Base-by-base conservation (phyloP, 2,888 invertebrate genomes). In the Drosophila lutescens region DNA sequence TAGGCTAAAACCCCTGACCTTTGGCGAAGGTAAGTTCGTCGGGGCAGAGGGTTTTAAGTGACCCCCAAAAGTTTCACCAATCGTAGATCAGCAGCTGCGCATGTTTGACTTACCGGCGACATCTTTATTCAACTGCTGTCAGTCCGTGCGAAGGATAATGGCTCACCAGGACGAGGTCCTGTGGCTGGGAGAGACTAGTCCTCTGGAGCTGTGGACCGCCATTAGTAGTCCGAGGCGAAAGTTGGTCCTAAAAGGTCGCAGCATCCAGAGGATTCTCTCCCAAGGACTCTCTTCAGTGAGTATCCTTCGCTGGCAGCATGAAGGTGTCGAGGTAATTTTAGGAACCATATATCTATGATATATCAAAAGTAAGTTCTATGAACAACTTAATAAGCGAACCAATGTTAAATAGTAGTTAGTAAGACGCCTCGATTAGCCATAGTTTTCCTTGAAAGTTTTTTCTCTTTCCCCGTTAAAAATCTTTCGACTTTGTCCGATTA, bases 341-440 rank as follows among this genome's bases (percentile, higher is more conserved):
- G 94, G 95, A 96, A 96, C 96, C 96, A 97, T 97, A 97, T 97
- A 97, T 97, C 97, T 96, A 97, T 97, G 97, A 97, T 97, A 97
- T 97, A 97, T 97, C 95, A 95, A 93, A 94, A 94, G 97, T 97
- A 97, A 95, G 97, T 97, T 97, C 97, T 97, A 96, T 97, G 97
- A 97, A 97, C 97, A 93, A 80, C 76, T 86, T 78, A 86, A 74
- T 63, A 86, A 88, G 59, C 79, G 74, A 86, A 78, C 79, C 69
- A 88, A 73, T 76, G 74, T 70, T 78, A 74, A 46, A 54, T 50
- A 50, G 46, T 77, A 74, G 34, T 43, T 34, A 7, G 7, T 49
- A 43, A 63, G 62, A 23, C 20, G 46, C 51, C 54, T 17, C 65
- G 47, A 49, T 26, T 54, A 23, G 50, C 17, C 56, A 53, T 79